These are phyloP conservation scores for Osmerus mordax DNA, from an alignment of 2,113 vertebrate species.

Conservation along the genomic window DNA sequence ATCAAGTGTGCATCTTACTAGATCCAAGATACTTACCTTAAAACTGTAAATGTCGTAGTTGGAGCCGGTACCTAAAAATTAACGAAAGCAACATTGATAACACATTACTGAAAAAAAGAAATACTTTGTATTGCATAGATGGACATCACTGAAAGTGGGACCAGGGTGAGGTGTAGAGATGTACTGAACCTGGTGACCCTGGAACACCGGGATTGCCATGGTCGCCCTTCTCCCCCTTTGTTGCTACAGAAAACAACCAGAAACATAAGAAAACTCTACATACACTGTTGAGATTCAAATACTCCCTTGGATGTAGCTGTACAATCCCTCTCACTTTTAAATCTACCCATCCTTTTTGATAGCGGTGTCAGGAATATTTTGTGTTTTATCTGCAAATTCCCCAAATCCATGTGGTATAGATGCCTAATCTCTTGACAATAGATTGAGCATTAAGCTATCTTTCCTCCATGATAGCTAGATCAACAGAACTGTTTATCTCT, in stretches of 20 bases:
- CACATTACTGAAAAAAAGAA: too few relatives aligned
- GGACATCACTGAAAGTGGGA: too few relatives aligned
- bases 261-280: background rate
- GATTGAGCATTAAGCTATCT: slow-evolving; percentile 9
- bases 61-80: slow-evolving; percentile 44
- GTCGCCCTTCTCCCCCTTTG: slow-evolving; percentile 82
- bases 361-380: background rate
- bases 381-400: slow-evolving; percentile 29
- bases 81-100: slow-evolving; percentile 1
- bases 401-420: slow-evolving; percentile 22
- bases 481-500: slow-evolving; percentile 32
- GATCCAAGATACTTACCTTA: slow-evolving; percentile 46
- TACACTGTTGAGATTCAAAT: background rate
- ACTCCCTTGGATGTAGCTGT: too few relatives aligned
- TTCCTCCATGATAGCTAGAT: slow-evolving; percentile 39
- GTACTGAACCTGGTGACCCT: slow-evolving; percentile 70
- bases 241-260: background rate
- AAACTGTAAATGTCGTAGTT: slow-evolving; percentile 55
- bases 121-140: too few relatives aligned
- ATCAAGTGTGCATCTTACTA: background rate
- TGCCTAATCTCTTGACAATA: slow-evolving; percentile 42
- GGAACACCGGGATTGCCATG: slow-evolving; percentile 66
- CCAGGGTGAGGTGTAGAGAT: background rate
- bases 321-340: too few relatives aligned
- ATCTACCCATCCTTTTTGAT: background rate